These are phyloP conservation scores for Drosophila kambysellisi DNA, from an alignment of 2,888 invertebrate genomes.

Conservation along the genomic window DNA sequence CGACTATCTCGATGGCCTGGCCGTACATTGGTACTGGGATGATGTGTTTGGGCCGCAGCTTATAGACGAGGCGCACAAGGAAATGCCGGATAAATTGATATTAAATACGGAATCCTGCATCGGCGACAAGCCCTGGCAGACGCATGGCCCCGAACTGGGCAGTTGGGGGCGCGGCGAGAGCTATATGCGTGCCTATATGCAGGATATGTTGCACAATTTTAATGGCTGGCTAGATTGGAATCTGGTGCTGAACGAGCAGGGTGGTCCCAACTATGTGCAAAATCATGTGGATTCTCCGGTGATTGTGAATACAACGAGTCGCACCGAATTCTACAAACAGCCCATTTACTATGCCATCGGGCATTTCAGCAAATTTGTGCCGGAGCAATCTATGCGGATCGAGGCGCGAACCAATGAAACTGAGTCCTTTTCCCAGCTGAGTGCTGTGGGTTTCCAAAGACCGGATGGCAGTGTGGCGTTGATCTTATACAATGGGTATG, in stretches of 20 bases:
- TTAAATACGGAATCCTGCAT: constrained; percentile 93
- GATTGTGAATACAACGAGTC: constrained; percentile 83
- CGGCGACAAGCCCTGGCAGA: constrained; percentile 87
- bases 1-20: constrained; percentile 91
- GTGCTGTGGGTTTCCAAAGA: constrained; percentile 86
- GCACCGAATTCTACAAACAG: constrained; percentile 93
- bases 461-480: constrained; percentile 86
- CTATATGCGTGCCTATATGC: constrained; percentile 90
- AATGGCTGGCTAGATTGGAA: constrained; percentile 98
- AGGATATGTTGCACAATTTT: constrained; percentile 91
- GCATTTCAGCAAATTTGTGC: constrained; percentile 91
- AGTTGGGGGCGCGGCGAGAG: constrained; percentile 90
- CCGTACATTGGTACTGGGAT: constrained; percentile 94
- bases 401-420: constrained; percentile 68
- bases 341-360: constrained; percentile 95
- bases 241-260: constrained; percentile 90
- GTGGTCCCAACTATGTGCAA: constrained; percentile 91
- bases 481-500: constrained; percentile 87
- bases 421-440: constrained; percentile 79
- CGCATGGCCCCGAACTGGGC: constrained; percentile 88
- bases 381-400: constrained; percentile 86
- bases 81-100: constrained; percentile 90
- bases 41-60: constrained; percentile 86
- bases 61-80: constrained; percentile 87
- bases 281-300: constrained; percentile 91